Percentiles rank a stretch among this genome's conserved stretches.
Conservation (phyloP, 2,888 invertebrate genomes). For the Tiliacea citrago region DNA sequence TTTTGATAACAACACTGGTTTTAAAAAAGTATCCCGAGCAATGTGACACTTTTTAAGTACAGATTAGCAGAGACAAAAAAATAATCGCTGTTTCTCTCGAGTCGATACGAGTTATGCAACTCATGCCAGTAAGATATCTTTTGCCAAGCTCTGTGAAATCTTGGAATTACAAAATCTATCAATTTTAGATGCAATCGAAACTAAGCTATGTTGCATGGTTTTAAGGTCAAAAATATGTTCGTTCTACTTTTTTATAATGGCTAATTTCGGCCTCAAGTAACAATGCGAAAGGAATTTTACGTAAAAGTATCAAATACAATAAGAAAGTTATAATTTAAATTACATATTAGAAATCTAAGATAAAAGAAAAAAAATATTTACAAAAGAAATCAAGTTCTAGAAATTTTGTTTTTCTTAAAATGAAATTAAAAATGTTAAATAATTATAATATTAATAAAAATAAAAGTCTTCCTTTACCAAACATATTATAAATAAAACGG, state of each 20-base stretch:
- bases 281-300: constrained; percentile 11
- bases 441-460: not conserved
- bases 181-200: too few species aligned
- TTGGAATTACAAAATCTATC: too few species aligned
- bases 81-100: too few species aligned
- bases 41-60: too few species aligned
- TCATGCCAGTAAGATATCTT: too few species aligned
- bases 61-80: not conserved
- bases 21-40: too few species aligned
- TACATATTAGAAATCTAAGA: not conserved
- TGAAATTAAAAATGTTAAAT: not conserved
- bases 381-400: not conserved
- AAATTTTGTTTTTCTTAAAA: not conserved
- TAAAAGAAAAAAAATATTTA: not conserved
- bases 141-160: too few species aligned
- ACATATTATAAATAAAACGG: too few species aligned
- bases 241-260: not conserved
- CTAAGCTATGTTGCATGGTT: too few species aligned
- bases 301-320: constrained; percentile 20
- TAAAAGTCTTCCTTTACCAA: constrained; percentile 10
- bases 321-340: not conserved
- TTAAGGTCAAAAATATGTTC: too few species aligned
- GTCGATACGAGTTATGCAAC: too few species aligned
- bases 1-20: too few species aligned
- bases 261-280: not conserved